Evolutionary conservation across 2,113 vertebrate genomes (phyloP).

Genomic region (Prinia subflava): DNA sequence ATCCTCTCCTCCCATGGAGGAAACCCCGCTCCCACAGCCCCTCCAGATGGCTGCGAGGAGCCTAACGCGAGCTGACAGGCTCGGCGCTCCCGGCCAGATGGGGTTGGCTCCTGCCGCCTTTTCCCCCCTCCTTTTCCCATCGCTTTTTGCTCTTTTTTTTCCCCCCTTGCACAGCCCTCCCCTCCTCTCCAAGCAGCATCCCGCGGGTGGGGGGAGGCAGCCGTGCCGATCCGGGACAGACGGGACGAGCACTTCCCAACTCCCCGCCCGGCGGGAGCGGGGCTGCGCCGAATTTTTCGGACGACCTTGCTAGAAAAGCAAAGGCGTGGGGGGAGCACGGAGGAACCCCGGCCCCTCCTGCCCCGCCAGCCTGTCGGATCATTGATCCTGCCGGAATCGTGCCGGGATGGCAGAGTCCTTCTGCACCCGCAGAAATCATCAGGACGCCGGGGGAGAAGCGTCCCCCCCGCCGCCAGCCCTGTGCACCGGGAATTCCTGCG

Average conservation of each 20-base stretch:
- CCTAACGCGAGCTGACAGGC: conserved; percentile 41
- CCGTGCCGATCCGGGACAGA: background rate
- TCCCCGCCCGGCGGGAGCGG: background rate
- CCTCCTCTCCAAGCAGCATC: background rate
- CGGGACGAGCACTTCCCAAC: background rate
- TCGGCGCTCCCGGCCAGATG: conserved; percentile 12
- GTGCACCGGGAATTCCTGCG: background rate
- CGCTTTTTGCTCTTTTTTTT: background rate
- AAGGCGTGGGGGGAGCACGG: background rate
- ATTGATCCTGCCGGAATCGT: background rate
- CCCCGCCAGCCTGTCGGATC: background rate
- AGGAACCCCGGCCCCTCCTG: too few relatives aligned
- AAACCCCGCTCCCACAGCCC: background rate
- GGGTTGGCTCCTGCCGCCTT: background rate
- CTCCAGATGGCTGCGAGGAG: conserved; percentile 52
- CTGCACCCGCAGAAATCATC: background rate
- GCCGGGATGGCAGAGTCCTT: background rate
- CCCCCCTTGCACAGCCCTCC: background rate
- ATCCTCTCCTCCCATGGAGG: background rate
- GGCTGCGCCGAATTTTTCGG: conserved; percentile 25
- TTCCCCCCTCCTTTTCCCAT: background rate
- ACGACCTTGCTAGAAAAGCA: conserved; percentile 22
- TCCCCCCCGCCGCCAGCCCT: background rate
- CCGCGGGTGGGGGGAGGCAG: background rate
- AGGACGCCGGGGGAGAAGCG: background rate